Conservation (phyloP, 2,888 invertebrate species). For the Chromoteleia sp. region DNA sequence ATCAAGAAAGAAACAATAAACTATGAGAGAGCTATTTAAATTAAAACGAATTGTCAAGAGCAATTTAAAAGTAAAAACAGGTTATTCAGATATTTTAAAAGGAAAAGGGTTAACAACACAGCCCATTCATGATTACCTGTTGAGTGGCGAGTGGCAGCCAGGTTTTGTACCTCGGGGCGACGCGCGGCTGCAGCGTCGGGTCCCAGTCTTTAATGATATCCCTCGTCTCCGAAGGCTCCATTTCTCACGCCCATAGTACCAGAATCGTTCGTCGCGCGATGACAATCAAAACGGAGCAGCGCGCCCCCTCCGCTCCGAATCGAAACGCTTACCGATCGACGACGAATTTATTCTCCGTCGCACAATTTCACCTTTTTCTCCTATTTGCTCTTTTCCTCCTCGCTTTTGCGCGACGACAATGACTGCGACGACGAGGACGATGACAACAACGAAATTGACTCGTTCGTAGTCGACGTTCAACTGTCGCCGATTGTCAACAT, state of each 20-base stretch:
- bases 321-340: neutral
- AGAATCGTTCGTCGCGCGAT: constrained; percentile 1
- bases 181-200: constrained; percentile 82
- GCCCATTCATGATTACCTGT: constrained; percentile 86
- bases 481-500: constrained; percentile 9
- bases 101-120: no score
- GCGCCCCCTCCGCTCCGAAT: constrained; percentile 5
- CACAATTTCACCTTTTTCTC: no score
- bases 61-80: no score
- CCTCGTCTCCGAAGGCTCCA: constrained; percentile 79
- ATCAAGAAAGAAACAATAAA: no score
- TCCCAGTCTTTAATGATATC: constrained; percentile 82
- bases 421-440: no score
- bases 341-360: no score
- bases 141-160: constrained; percentile 94
- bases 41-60: no score
- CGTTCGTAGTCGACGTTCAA: neutral
- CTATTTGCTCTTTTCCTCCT: no score
- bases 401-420: no score
- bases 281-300: constrained; percentile 20
- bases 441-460: no score
- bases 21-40: no score
- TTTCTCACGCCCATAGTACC: constrained; percentile 78
- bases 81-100: no score
- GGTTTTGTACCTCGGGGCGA: constrained; percentile 89